These are phyloP conservation scores for Xestia c-nigrum DNA, from an alignment of 2,888 invertebrate species.

Conservation along the genomic window DNA sequence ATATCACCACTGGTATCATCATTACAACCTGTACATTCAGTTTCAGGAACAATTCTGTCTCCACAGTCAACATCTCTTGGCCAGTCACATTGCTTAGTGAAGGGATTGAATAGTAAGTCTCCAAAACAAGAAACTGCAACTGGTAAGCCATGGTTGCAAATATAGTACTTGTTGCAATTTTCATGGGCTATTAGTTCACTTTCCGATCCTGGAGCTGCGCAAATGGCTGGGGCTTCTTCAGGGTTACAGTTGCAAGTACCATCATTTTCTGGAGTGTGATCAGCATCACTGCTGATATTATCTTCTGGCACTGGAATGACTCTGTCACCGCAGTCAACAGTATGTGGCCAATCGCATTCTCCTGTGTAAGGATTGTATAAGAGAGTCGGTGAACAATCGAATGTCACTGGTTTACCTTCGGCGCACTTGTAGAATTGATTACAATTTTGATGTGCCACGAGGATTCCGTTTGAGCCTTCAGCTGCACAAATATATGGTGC, in stretches of 20 bases:
- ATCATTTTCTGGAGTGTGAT: constrained; percentile 21
- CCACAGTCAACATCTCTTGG: constrained; percentile 68
- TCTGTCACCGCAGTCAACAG: constrained; percentile 65
- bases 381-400: constrained; percentile 57
- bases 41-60: constrained; percentile 61
- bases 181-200: constrained; percentile 70
- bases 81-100: constrained; percentile 69
- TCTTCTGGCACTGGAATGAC: constrained; percentile 49
- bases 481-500: constrained; percentile 69
- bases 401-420: constrained; percentile 62
- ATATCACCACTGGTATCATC: constrained; percentile 32
- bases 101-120: constrained; percentile 66
- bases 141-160: constrained; percentile 67
- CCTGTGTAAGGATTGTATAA: constrained; percentile 68
- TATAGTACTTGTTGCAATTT: constrained; percentile 74
- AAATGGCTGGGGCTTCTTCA: constrained; percentile 67
- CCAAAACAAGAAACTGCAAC: constrained; percentile 59
- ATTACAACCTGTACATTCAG: constrained; percentile 46
- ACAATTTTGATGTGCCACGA: constrained; percentile 69
- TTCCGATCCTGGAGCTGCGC: constrained; percentile 66
- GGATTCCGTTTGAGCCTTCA: constrained; percentile 63
- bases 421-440: constrained; percentile 70
- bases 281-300: constrained; percentile 34
- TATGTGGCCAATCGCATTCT: constrained; percentile 68
- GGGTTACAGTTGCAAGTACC: constrained; percentile 67